Base-by-base conservation (phyloP, 2,113 vertebrate genomes). In the Pardalotus punctatus region DNA sequence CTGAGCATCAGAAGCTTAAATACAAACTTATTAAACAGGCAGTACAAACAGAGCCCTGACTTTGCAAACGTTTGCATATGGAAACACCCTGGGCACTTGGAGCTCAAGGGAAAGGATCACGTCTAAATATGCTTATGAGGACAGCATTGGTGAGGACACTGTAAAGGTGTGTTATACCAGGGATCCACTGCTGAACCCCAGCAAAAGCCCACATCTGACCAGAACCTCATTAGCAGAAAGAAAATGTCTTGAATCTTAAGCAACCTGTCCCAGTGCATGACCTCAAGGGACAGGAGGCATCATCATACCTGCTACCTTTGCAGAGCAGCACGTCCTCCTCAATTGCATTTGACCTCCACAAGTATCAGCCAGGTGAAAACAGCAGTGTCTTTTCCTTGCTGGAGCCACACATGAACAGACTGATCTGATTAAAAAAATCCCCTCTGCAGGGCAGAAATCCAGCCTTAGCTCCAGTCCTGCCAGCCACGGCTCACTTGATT, bases 11-110 rank as follows among this genome's bases (percentile, higher is more conserved):
- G 50, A 82, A 93, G 83, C 27, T 85, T 85, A 87, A 82, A 93
- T 45, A 88, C 40, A 82, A 93, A 94, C 53, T 85, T 86, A 91
- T 72, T 72, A 72, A 94, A 57, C 31, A 58, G 50, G 53, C 86
- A 93, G 82, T 69, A 43, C 31, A 96, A 95, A 89, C 35, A 87
- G 84, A 84, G 40, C 53, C 50, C 42, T 51, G 73, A 69, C 42
- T 82, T 56, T 61, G 84, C 73, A 87, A 87, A 76, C 69, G 82
- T 94, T 89, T 95, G 93, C 61, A 61, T 81, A 80, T 79, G 45
- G n/a, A 89, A 87, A 92, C 93, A 54, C 42, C 21, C 57, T 19
- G 40, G 53, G 33, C 61, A 53, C 73, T 47, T 40, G 22, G 70
- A 82, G 62, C 53, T 82, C 0, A 2, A 94, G 50, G 29, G 33